Percentiles rank a stretch among this genome's conserved stretches.
phyloP scores from a whole-genome alignment of 1,140 invertebrate species.

The Atopsyche davidsoni region DNA sequence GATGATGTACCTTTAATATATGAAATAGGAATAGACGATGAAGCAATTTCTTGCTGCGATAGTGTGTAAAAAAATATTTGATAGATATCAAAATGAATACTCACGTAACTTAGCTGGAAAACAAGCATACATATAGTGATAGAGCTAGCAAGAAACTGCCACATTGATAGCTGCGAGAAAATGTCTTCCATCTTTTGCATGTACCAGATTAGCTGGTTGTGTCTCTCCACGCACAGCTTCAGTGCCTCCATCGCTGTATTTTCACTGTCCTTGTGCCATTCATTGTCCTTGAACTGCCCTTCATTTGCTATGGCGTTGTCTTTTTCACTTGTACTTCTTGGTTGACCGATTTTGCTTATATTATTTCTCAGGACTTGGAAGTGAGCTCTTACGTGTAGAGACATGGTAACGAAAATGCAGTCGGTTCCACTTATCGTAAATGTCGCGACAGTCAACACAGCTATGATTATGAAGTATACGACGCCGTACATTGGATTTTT shows the following conservation, averaged over 20 bases:
- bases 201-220: constrained; percentile 3
- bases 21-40: no score
- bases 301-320: not conserved
- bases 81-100: not conserved
- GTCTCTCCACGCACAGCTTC: constrained; percentile 4
- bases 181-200: constrained; percentile 5
- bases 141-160: constrained; percentile 7
- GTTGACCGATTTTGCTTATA: not conserved
- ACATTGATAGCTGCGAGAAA: constrained; percentile 7
- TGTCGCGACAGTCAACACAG: not conserved
- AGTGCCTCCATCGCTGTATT: not conserved
- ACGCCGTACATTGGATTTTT: not conserved
- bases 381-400: constrained; percentile 7
- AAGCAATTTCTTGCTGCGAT: no score
- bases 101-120: constrained; percentile 9
- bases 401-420: constrained; percentile 7
- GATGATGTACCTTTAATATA: no score
- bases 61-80: no score
- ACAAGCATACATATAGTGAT: constrained; percentile 7
- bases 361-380: constrained; percentile 1
- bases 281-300: no score
- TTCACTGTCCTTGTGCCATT: not conserved
- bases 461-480: not conserved
- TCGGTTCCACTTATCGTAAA: constrained; percentile 7
- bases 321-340: not conserved